Conservation (phyloP, 37 sponge, comb jelly and placozoan species). For the Oscarella lobularis region DNA sequence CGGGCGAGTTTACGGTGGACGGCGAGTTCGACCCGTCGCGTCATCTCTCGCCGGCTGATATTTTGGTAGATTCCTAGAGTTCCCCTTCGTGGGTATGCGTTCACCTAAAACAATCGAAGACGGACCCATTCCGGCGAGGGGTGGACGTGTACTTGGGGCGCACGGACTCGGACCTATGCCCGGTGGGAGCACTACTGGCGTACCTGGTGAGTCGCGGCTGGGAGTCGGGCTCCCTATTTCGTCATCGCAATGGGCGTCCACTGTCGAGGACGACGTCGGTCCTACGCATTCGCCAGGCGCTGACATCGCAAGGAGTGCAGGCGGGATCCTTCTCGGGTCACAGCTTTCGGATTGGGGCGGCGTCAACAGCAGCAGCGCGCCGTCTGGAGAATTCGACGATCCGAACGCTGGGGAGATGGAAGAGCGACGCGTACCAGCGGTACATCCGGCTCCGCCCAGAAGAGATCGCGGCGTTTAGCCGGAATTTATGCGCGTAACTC, state of each 20-base stretch:
- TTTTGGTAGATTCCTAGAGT: neutral
- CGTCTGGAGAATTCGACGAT: slow-evolving; percentile 9
- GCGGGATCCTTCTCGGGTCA: slow-evolving; percentile 5
- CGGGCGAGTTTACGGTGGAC: slow-evolving; percentile 1
- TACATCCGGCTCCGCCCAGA: slow-evolving; percentile 8
- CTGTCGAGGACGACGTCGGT: slow-evolving; percentile 8
- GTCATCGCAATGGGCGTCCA: neutral
- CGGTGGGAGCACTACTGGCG: slow-evolving; percentile 11
- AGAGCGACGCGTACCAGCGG: slow-evolving; percentile 18
- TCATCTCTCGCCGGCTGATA: neutral
- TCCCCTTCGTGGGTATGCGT: neutral
- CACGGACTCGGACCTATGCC: slow-evolving; percentile 6
- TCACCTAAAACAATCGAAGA: slow-evolving; percentile 4
- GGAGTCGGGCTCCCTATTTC: slow-evolving; percentile 10
- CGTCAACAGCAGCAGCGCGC: slow-evolving; percentile 7
- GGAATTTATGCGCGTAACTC: too few species aligned
- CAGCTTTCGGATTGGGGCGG: slow-evolving; percentile 18
- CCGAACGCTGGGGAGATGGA: slow-evolving; percentile 18
- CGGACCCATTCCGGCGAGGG: slow-evolving; percentile 19
- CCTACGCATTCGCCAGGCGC: neutral
- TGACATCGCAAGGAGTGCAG: slow-evolving; percentile 3
- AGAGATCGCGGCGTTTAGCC: too few species aligned
- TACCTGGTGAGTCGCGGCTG: slow-evolving; percentile 2
- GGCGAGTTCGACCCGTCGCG: neutral
- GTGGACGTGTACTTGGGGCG: slow-evolving; percentile 11